Percentiles rank a stretch among this genome's conserved stretches.
Conservation (phyloP, 2,113 vertebrate genomes). For the Pangasianodon gigas region DNA sequence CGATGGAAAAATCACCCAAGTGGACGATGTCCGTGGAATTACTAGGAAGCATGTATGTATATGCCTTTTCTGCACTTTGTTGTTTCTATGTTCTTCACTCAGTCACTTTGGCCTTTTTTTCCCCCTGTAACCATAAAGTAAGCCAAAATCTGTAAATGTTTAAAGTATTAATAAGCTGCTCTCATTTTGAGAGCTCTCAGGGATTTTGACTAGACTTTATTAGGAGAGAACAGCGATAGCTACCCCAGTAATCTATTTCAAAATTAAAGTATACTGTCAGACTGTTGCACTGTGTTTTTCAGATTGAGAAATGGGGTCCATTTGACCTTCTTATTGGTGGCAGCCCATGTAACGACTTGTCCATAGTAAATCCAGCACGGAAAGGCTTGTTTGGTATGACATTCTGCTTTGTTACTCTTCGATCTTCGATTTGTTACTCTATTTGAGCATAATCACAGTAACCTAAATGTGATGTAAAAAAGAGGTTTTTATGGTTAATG, state of each 20-base stretch:
- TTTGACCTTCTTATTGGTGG: constrained; percentile 95
- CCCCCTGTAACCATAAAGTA: neutral
- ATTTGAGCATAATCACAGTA: neutral
- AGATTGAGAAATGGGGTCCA: constrained; percentile 89
- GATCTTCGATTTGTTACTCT: no score
- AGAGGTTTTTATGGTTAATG: neutral
- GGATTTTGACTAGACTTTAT: neutral
- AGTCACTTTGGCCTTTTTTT: neutral
- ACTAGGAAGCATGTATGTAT: constrained; percentile 78
- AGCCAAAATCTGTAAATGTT: neutral
- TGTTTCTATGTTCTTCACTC: neutral
- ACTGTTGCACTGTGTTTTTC: neutral
- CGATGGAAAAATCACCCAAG: constrained; percentile 81
- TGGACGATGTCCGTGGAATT: constrained; percentile 80
- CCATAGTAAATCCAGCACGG: constrained; percentile 83
- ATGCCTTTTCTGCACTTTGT: no score
- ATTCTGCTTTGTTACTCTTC: neutral
- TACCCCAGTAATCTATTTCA: neutral
- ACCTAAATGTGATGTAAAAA: neutral
- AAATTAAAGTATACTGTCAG: neutral
- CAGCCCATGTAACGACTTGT: constrained; percentile 89
- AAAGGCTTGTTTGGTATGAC: constrained; percentile 89
- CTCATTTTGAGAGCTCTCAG: no score
- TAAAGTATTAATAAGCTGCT: neutral
- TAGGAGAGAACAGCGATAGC: neutral